Percentiles rank a stretch among this genome's conserved stretches.
Conservation (phyloP, 2,113 vertebrate genomes). For the Thalassoma bifasciatum region DNA sequence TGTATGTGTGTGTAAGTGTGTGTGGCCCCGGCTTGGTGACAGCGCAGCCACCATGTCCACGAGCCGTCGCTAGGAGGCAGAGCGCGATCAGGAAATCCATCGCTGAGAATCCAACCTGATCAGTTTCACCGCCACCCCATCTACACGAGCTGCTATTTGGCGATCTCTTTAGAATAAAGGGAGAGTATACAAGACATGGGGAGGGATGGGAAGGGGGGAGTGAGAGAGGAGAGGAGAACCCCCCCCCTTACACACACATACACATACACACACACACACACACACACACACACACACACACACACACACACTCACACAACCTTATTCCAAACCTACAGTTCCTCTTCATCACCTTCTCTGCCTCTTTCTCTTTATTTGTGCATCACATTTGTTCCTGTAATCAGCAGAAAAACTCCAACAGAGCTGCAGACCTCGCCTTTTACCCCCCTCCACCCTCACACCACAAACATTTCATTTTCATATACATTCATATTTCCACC, state of each 20-base stretch:
- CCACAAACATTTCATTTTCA: constrained; percentile 11
- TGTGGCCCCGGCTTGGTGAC: constrained; percentile 54
- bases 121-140: constrained; percentile 83
- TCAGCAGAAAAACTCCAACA: constrained; percentile 10
- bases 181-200: constrained; percentile 61
- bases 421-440: constrained; percentile 28
- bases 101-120: constrained; percentile 90
- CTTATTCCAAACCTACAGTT: constrained; percentile 10
- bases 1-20: constrained; percentile 22
- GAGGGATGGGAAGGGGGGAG: constrained; percentile 2
- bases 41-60: constrained; percentile 72
- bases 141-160: constrained; percentile 73
- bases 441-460: constrained; percentile 1
- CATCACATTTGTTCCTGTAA: constrained; percentile 44
- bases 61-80: constrained; percentile 94
- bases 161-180: constrained; percentile 78
- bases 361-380: constrained; percentile 13
- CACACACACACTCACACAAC: not conserved
- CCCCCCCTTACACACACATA: not conserved
- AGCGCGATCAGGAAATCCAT: constrained; percentile 90
- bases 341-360: constrained; percentile 43
- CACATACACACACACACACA: not conserved
- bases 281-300: no score
- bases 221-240: not conserved
- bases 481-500: constrained; percentile 13